Percentiles rank a stretch among this genome's conserved stretches.
These are phyloP conservation scores for Halcyon leucocephala DNA, from an alignment of 2,797 vertebrate genomes.

Conservation along the genomic window DNA sequence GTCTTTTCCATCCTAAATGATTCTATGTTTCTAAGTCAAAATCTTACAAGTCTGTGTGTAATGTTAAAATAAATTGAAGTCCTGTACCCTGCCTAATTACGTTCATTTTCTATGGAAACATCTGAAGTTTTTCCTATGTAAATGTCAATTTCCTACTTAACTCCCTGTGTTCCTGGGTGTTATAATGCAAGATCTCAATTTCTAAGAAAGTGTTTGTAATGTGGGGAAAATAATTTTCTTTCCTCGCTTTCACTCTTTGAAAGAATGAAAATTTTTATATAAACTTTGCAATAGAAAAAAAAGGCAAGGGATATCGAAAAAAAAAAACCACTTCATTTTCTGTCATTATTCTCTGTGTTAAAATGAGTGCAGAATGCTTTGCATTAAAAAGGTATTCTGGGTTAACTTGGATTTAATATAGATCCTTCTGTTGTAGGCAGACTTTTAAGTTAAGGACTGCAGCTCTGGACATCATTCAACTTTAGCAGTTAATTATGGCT, in stretches of 20 bases:
- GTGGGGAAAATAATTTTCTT: background rate
- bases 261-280: background rate
- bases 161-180: background rate
- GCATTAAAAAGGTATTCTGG: background rate
- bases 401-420: constrained; percentile 26
- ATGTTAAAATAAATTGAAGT: background rate
- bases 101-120: background rate
- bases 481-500: constrained; percentile 45
- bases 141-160: background rate
- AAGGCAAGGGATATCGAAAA: background rate
- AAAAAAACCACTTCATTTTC: background rate
- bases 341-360: background rate
- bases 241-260: background rate
- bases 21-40: background rate
- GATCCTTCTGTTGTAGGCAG: background rate
- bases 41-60: background rate
- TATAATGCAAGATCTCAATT: background rate
- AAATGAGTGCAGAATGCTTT: background rate
- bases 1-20: too few species aligned
- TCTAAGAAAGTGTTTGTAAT: background rate
- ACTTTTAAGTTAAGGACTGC: constrained; percentile 2
- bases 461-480: constrained; percentile 43
- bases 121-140: background rate
- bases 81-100: background rate
- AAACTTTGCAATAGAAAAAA: background rate